phyloP scores from a whole-genome alignment of 2,797 vertebrate genomes.

The Podarcis lilfordi region DNA sequence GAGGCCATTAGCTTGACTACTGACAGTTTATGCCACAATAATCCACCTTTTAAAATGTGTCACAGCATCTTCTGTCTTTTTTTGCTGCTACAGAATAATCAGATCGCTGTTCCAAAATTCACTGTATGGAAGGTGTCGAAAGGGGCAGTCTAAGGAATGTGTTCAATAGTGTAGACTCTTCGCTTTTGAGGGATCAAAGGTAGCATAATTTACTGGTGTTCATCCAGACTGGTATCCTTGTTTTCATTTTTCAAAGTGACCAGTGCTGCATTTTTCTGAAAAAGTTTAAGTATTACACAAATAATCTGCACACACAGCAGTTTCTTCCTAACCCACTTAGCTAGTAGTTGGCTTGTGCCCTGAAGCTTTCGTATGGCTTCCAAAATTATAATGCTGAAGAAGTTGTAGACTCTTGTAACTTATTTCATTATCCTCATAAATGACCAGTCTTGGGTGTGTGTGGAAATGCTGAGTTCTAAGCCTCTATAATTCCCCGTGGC shows the following conservation, averaged over 20 bases:
- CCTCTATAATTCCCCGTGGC: background rate
- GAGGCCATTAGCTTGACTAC: background rate
- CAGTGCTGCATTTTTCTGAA: background rate
- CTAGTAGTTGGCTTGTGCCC: background rate
- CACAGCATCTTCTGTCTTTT: background rate
- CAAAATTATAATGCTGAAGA: background rate
- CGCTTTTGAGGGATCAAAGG: background rate
- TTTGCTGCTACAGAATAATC: background rate
- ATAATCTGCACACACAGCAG: background rate
- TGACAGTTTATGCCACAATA: background rate
- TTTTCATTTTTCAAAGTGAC: background rate
- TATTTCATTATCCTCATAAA: background rate
- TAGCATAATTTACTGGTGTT: background rate
- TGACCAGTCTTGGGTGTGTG: background rate
- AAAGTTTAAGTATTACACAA: background rate
- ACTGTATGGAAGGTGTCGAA: background rate
- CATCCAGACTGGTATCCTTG: background rate
- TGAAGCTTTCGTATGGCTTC: background rate
- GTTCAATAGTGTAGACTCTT: background rate
- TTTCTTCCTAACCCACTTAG: constrained; percentile 2
- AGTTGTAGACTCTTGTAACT: background rate
- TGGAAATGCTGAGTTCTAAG: background rate
- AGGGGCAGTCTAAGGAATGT: background rate
- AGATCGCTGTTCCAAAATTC: background rate
- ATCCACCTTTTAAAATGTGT: background rate